Evolutionary conservation across 2,888 invertebrate genomes (phyloP).

Genomic region (Nyleta sp.): DNA sequence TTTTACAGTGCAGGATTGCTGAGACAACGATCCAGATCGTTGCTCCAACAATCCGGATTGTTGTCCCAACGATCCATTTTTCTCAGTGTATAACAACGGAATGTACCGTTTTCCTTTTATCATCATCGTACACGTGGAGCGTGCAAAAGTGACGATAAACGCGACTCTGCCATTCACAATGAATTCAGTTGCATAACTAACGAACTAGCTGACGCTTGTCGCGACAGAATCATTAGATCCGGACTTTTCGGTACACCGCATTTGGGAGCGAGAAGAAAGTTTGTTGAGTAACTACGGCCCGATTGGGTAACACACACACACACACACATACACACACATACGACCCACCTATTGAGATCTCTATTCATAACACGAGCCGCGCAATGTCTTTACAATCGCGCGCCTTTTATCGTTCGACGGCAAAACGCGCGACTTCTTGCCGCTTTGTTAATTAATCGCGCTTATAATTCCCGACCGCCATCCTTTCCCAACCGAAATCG

Average conservation of each 20-base stretch:
- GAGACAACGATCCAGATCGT: too few relatives aligned
- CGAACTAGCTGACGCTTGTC: slow-evolving; percentile 45
- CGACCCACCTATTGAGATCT: slow-evolving; percentile 52
- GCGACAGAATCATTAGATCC: slow-evolving; percentile 53
- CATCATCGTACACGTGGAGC: too few relatives aligned
- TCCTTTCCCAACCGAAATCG: too few relatives aligned
- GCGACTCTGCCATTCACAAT: not conserved
- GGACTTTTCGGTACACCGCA: slow-evolving; percentile 46
- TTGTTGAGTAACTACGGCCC: slow-evolving; percentile 56
- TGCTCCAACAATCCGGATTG: too few relatives aligned
- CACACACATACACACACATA: too few relatives aligned
- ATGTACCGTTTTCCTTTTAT: too few relatives aligned
- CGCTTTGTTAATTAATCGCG: slow-evolving; percentile 44
- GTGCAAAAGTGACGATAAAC: not conserved
- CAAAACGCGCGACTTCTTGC: slow-evolving; percentile 33
- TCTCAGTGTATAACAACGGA: too few relatives aligned
- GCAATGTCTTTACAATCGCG: slow-evolving; percentile 37
- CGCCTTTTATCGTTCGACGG: slow-evolving; percentile 30
- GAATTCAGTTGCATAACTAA: slow-evolving; percentile 33
- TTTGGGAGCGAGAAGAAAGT: slow-evolving; percentile 61
- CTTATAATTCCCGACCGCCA: too few relatives aligned
- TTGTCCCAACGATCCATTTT: too few relatives aligned
- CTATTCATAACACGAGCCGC: slow-evolving; percentile 38
- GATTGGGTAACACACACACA: too few relatives aligned
- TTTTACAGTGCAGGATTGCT: too few relatives aligned